Conservation (phyloP, 2,888 invertebrate genomes). For the Leuctra nigra region DNA sequence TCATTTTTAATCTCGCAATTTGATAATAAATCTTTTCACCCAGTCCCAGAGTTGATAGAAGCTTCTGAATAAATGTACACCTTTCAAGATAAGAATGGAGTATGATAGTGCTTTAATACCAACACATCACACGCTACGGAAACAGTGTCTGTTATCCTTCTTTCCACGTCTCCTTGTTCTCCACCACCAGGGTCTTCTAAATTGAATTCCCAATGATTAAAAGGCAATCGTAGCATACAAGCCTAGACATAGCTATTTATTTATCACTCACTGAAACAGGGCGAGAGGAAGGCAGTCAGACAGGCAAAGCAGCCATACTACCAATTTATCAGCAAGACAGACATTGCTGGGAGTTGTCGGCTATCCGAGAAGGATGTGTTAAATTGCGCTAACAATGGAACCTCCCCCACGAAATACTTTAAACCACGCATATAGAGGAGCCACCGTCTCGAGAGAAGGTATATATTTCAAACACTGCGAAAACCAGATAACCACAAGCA, state of each 20-base stretch:
- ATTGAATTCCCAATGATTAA: slow-evolving; percentile 27
- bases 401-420: slow-evolving; percentile 14
- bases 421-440: slow-evolving; percentile 1
- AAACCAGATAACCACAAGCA: neutral
- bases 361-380: slow-evolving; percentile 11
- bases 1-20: neutral
- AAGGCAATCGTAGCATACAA: slow-evolving; percentile 23
- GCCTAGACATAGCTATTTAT: slow-evolving; percentile 22
- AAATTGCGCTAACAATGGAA: slow-evolving; percentile 13
- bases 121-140: neutral
- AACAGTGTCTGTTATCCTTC: slow-evolving; percentile 11
- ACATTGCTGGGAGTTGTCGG: slow-evolving; percentile 3
- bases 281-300: slow-evolving; percentile 9
- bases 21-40: slow-evolving; percentile 3
- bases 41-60: slow-evolving; percentile 1
- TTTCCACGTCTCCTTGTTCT: too few species aligned
- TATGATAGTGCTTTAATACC: slow-evolving; percentile 16
- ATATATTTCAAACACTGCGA: neutral
- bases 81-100: slow-evolving; percentile 9
- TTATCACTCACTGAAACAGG: slow-evolving; percentile 20
- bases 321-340: slow-evolving; percentile 15
- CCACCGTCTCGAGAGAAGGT: slow-evolving; percentile 1
- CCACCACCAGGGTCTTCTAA: slow-evolving; percentile 18
- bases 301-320: too few species aligned
- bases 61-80: slow-evolving; percentile 4